Evolutionary conservation across 2,113 vertebrate genomes (phyloP).

Genomic region (Ceyx cyanopectus): DNA sequence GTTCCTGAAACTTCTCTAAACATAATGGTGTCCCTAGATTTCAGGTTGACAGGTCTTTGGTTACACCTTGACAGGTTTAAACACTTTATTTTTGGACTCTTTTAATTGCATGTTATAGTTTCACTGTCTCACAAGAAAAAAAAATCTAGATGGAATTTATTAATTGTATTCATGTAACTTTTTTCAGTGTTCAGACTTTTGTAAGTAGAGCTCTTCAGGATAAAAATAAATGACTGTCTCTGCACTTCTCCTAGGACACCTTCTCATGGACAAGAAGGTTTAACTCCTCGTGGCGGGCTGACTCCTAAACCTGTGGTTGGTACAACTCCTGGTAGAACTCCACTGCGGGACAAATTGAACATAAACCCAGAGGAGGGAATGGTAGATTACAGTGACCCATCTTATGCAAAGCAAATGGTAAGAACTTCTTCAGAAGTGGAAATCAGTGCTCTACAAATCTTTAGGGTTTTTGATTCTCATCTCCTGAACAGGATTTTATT

Average conservation of each 20-base stretch:
- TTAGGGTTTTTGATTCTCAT: not conserved
- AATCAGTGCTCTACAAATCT: not conserved
- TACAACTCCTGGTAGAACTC: conserved; percentile 91
- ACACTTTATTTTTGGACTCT: not conserved
- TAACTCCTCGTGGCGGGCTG: conserved; percentile 91
- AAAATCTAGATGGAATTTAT: not conserved
- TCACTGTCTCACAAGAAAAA: not conserved
- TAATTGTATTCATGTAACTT: not conserved
- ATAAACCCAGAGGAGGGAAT: conserved; percentile 95
- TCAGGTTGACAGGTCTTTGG: not conserved
- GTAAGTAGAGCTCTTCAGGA: not conserved
- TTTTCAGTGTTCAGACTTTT: not conserved
- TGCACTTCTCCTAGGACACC: conserved; percentile 85
- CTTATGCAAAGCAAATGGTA: conserved; percentile 92
- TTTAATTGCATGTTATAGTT: not conserved
- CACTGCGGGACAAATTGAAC: conserved; percentile 94
- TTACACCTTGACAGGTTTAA: not conserved
- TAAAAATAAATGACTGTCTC: not conserved
- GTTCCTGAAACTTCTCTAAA: not conserved
- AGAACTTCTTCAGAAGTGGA: not conserved
- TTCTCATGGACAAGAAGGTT: conserved; percentile 86
- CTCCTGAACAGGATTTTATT: not conserved
- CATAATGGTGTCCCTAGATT: not conserved
- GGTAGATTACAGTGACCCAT: conserved; percentile 88
- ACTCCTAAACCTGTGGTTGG: conserved; percentile 88